phyloP scores from a whole-genome alignment of 2,797 vertebrate species.

The Leptodactylus fallax region DNA sequence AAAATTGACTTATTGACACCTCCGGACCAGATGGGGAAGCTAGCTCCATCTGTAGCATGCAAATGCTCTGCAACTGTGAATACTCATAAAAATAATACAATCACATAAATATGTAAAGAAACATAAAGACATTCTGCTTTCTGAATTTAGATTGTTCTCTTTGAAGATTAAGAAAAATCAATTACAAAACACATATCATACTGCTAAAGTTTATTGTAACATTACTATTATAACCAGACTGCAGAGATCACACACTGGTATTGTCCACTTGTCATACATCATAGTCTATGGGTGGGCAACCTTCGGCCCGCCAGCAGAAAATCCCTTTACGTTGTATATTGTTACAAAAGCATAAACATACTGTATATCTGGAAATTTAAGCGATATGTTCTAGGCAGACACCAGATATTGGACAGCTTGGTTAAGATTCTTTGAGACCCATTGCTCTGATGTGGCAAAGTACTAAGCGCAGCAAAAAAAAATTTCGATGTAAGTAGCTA shows the following conservation, averaged over 20 bases:
- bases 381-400: background rate
- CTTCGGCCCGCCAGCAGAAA: no score
- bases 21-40: background rate
- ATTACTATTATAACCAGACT: background rate
- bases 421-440: no score
- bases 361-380: background rate
- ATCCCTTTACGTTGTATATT: no score
- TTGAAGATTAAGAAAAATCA: background rate
- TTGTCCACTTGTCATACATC: no score
- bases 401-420: no score
- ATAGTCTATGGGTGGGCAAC: background rate
- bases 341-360: background rate
- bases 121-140: background rate
- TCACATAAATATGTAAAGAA: background rate
- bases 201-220: background rate
- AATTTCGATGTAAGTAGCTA: no score
- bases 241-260: no score
- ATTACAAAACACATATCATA: background rate
- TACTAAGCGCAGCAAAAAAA: no score
- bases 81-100: background rate
- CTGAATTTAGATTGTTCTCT: background rate
- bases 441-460: no score
- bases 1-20: constrained; percentile 14
- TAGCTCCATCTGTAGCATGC: background rate
- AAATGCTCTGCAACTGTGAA: constrained; percentile 6